These are phyloP conservation scores for Tuberolachnus salignus DNA, from an alignment of 2,888 invertebrate genomes.

Conservation along the genomic window DNA sequence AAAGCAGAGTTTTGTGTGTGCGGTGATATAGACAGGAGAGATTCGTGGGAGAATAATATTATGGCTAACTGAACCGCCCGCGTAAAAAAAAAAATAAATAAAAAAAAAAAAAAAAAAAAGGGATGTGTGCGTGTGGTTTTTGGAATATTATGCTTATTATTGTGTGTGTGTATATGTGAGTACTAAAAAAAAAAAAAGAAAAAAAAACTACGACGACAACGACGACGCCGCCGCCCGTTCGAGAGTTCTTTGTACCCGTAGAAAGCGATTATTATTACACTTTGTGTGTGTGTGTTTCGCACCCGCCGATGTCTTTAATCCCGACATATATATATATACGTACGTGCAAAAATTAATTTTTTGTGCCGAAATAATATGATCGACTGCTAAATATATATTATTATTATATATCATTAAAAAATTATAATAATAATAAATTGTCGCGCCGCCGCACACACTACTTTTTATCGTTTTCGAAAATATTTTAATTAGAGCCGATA, in stretches of 20 bases:
- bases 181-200: too few species aligned
- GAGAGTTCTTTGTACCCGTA: neutral
- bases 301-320: neutral
- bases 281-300: neutral
- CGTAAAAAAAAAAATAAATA: neutral
- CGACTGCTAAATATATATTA: neutral
- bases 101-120: conserved; percentile 5
- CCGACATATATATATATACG: too few species aligned
- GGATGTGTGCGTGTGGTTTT: conserved; percentile 47
- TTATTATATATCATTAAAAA: too few species aligned
- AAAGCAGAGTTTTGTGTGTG: neutral
- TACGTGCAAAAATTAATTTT: neutral
- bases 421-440: too few species aligned
- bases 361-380: neutral
- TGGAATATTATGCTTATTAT: conserved; percentile 26
- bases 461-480: neutral
- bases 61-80: conserved; percentile 27
- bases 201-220: neutral
- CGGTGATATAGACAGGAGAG: conserved; percentile 46
- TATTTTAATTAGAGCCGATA: neutral
- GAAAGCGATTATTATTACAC: neutral
- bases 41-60: conserved; percentile 54
- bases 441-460: neutral
- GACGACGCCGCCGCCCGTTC: too few species aligned
- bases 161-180: neutral